Percentiles rank a stretch among this genome's conserved stretches.
Conservation (phyloP, 2,888 invertebrate genomes). For the Sicus ferrugineus region DNA sequence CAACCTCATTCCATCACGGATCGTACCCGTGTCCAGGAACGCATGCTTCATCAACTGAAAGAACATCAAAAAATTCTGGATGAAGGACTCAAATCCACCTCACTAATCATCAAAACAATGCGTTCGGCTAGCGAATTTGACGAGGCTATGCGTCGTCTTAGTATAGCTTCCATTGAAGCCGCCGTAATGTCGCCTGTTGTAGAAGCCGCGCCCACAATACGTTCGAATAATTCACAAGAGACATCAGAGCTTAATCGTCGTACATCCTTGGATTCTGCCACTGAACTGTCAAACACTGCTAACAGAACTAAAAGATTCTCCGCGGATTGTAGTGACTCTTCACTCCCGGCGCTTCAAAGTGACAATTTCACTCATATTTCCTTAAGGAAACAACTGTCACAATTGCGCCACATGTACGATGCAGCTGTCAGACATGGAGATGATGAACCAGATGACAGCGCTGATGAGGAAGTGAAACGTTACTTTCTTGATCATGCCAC, state of each 20-base stretch:
- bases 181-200: constrained; percentile 50
- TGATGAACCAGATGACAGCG: constrained; percentile 65
- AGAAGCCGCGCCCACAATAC: constrained; percentile 53
- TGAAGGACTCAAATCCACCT: constrained; percentile 63
- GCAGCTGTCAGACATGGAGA: constrained; percentile 61
- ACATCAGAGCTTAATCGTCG: constrained; percentile 32
- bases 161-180: constrained; percentile 56
- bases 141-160: constrained; percentile 62
- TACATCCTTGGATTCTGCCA: constrained; percentile 43
- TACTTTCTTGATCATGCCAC: constrained; percentile 64
- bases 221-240: constrained; percentile 56
- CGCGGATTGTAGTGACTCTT: constrained; percentile 46
- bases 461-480: constrained; percentile 71
- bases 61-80: constrained; percentile 57
- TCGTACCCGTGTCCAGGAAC: constrained; percentile 53
- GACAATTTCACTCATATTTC: constrained; percentile 44
- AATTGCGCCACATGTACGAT: constrained; percentile 60
- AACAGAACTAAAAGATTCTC: constrained; percentile 33
- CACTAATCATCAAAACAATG: constrained; percentile 63
- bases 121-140: constrained; percentile 63
- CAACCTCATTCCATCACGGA: constrained; percentile 40
- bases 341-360: constrained; percentile 36
- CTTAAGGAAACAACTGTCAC: constrained; percentile 57
- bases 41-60: constrained; percentile 54
- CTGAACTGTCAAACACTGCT: constrained; percentile 26